These are phyloP conservation scores for Blastobasis lacticolella DNA, from an alignment of 2,888 invertebrate species.

Conservation along the genomic window DNA sequence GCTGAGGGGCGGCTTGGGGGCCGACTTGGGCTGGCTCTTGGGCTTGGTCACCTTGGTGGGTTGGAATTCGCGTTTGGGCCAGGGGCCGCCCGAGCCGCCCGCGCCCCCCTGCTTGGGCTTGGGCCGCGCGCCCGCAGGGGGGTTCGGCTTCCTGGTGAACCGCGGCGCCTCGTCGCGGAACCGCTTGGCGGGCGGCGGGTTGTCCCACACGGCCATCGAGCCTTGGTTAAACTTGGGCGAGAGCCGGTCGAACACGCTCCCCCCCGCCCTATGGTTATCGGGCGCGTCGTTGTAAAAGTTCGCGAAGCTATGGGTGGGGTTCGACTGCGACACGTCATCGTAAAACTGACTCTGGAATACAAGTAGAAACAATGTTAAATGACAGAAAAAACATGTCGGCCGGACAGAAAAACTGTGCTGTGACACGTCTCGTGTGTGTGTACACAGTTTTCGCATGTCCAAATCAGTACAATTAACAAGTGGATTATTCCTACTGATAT, in stretches of 20 bases:
- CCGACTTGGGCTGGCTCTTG: slow-evolving; percentile 15
- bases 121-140: neutral
- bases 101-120: neutral
- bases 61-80: neutral
- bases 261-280: neutral
- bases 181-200: slow-evolving; percentile 31
- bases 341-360: slow-evolving; percentile 44
- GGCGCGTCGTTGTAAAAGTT: slow-evolving; percentile 26
- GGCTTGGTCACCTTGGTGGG: slow-evolving; percentile 23
- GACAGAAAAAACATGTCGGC: too few relatives aligned
- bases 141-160: neutral
- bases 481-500: too few relatives aligned
- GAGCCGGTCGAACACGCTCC: too few relatives aligned
- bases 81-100: neutral
- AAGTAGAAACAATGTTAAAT: slow-evolving; percentile 1
- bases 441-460: too few relatives aligned
- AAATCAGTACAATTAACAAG: too few relatives aligned
- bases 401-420: too few relatives aligned
- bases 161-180: slow-evolving; percentile 12
- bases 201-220: slow-evolving; percentile 12
- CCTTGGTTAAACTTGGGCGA: slow-evolving; percentile 2
- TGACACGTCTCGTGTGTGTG: too few relatives aligned
- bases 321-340: slow-evolving; percentile 19
- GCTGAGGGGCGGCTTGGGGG: slow-evolving; percentile 22
- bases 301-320: slow-evolving; percentile 20